These are phyloP conservation scores for Emmelina monodactyla DNA, from an alignment of 2,888 invertebrate genomes.

Conservation along the genomic window DNA sequence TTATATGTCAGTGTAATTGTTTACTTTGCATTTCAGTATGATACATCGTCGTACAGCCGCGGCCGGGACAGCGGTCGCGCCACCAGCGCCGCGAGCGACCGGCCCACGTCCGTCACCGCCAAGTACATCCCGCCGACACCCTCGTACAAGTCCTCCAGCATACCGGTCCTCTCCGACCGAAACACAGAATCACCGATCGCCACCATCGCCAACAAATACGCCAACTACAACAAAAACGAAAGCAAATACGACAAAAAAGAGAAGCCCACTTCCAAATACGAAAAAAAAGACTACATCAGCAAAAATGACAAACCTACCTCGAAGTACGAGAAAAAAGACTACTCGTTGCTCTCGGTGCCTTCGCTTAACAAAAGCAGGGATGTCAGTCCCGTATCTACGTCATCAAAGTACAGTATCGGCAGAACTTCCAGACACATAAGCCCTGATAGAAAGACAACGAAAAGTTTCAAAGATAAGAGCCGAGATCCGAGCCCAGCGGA, in stretches of 20 bases:
- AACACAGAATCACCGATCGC: conserved; percentile 35
- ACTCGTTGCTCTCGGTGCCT: conserved; percentile 42
- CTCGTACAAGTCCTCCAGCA: conserved; percentile 56
- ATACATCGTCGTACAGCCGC: conserved; percentile 44
- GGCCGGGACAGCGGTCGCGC: conserved; percentile 35
- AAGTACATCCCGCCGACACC: conserved; percentile 48
- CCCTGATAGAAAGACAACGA: conserved; percentile 49
- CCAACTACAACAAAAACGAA: conserved; percentile 29
- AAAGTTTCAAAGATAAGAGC: conserved; percentile 45
- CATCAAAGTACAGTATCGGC: conserved; percentile 46
- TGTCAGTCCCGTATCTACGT: conserved; percentile 59
- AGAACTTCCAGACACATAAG: conserved; percentile 54
- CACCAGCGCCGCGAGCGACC: conserved; percentile 28
- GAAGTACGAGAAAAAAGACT: conserved; percentile 34
- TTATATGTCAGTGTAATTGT: too few species aligned
- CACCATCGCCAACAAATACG: conserved; percentile 47
- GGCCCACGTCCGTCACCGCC: conserved; percentile 52
- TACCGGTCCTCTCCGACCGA: conserved; percentile 46
- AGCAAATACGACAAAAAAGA: conserved; percentile 21
- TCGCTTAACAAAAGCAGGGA: conserved; percentile 56
- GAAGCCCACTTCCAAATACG: conserved; percentile 33
- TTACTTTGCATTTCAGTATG: conserved; percentile 40
- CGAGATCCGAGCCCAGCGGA: conserved; percentile 67
- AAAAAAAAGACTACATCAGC: conserved; percentile 53
- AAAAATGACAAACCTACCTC: conserved; percentile 18